A percentile compares a stretch with the other conserved stretches of the same genome.
phyloP scores from a whole-genome alignment of 2,113 vertebrate species.

The cattle (Bos taurus) region DNA sequence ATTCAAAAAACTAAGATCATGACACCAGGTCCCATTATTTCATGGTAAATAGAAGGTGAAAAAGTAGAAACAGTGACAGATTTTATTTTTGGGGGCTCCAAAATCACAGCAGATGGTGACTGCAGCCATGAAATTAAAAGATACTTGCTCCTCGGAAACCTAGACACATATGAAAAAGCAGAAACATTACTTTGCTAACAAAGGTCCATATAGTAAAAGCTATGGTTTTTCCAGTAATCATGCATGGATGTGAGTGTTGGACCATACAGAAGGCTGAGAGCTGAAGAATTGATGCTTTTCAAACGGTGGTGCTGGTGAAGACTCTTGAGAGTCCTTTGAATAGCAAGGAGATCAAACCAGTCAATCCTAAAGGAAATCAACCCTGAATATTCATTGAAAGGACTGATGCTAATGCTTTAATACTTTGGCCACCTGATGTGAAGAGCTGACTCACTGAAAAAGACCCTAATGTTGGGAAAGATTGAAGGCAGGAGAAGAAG shows the following conservation, averaged over 20 bases:
- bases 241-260: not conserved
- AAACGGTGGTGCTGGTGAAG: not conserved
- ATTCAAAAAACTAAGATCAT: not conserved
- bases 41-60: not conserved
- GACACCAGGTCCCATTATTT: not conserved
- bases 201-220: not conserved
- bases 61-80: not conserved
- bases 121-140: not conserved
- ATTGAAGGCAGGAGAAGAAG: not conserved
- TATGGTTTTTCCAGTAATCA: not conserved
- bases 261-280: not conserved
- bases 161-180: not conserved
- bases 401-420: not conserved
- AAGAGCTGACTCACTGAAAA: not conserved
- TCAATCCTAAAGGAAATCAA: not conserved
- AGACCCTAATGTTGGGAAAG: not conserved
- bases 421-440: not conserved
- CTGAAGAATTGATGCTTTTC: not conserved
- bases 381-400: not conserved
- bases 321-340: not conserved
- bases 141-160: not conserved
- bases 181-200: not conserved
- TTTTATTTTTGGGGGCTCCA: not conserved
- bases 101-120: not conserved
- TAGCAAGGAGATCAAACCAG: not conserved